Evolutionary conservation across 2,888 invertebrate genomes (phyloP).

Genomic region (Pollenia griseotomentosa): DNA sequence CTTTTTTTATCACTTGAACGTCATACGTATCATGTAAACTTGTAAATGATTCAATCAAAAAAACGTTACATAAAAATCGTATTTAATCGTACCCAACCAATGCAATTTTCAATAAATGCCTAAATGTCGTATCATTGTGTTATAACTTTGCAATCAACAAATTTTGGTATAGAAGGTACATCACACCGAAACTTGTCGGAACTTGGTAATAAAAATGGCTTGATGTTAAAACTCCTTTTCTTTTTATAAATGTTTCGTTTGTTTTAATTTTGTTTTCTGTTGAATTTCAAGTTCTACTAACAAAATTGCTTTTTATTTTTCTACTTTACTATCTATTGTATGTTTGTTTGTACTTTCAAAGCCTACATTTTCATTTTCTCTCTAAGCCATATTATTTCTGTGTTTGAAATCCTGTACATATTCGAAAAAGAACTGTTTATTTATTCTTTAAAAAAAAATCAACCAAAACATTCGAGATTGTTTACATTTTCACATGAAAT

Average conservation of each 20-base stretch:
- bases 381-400: constrained; percentile 34
- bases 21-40: constrained; percentile 6
- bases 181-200: constrained; percentile 84
- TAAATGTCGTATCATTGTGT: constrained; percentile 44
- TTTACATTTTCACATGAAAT: constrained; percentile 32
- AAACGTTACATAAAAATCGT: neutral
- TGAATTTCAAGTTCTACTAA: constrained; percentile 46
- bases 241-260: constrained; percentile 34
- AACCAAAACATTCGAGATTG: constrained; percentile 63
- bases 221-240: constrained; percentile 34
- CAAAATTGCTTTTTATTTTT: constrained; percentile 52
- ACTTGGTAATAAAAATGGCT: constrained; percentile 83
- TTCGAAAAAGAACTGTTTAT: neutral
- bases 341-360: constrained; percentile 7
- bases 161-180: constrained; percentile 82
- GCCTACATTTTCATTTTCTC: constrained; percentile 45
- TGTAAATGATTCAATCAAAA: constrained; percentile 26
- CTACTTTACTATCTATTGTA: constrained; percentile 2
- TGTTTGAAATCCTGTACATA: constrained; percentile 30
- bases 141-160: constrained; percentile 43
- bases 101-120: constrained; percentile 26
- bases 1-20: constrained; percentile 45
- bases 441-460: neutral
- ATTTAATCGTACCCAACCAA: constrained; percentile 23
- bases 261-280: constrained; percentile 32